Conservation (phyloP, 2,888 invertebrate genomes). For the Chironomus riparius region DNA sequence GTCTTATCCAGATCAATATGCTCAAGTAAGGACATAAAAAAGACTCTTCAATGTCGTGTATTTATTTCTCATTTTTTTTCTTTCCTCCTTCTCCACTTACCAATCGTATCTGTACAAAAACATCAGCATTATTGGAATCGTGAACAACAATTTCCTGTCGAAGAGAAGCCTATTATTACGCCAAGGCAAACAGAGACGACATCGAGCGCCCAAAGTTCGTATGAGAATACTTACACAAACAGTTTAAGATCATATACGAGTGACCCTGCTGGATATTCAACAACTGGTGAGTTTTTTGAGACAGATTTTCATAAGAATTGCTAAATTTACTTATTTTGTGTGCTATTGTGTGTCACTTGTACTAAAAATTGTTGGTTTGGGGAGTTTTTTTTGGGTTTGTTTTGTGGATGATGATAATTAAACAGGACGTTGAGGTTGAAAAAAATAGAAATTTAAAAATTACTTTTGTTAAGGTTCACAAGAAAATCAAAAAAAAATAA, state of each 20-base stretch:
- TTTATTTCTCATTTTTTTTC: not conserved
- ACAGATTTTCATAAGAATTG: not conserved
- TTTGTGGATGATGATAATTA: no score
- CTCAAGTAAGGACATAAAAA: slow-evolving; percentile 36
- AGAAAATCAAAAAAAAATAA: no score
- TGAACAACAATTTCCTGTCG: slow-evolving; percentile 37
- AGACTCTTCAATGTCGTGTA: slow-evolving; percentile 7
- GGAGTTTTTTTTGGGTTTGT: no score
- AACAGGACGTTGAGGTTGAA: no score
- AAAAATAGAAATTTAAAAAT: no score
- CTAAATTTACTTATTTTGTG: not conserved
- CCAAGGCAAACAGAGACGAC: slow-evolving; percentile 39
- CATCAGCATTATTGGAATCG: slow-evolving; percentile 36
- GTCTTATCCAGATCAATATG: slow-evolving; percentile 42
- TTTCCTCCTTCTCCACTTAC: not conserved
- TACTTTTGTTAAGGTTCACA: no score
- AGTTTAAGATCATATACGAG: slow-evolving; percentile 40
- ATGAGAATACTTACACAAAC: slow-evolving; percentile 39
- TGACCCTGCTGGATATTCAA: slow-evolving; percentile 36
- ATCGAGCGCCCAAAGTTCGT: slow-evolving; percentile 42
- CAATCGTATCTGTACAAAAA: not conserved
- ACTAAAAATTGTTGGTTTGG: no score
- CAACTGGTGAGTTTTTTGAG: slow-evolving; percentile 36
- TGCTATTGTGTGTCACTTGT: no score
- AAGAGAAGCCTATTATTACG: slow-evolving; percentile 18